Evolutionary conservation across 2,797 vertebrate genomes (phyloP).

Genomic region (Premnoplex brunnescens): DNA sequence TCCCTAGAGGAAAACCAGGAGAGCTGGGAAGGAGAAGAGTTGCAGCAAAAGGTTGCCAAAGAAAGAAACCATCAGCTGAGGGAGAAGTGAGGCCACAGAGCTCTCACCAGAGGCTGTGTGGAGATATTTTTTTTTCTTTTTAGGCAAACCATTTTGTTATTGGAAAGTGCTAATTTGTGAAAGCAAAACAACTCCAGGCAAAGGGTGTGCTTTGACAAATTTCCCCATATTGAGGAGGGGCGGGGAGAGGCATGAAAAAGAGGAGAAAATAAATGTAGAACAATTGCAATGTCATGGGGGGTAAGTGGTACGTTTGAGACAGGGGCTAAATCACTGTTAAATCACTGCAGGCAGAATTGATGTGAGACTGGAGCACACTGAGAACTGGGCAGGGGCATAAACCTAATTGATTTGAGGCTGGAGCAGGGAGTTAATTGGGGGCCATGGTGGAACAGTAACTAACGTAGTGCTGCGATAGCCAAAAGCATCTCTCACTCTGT

Average conservation of each 20-base stretch:
- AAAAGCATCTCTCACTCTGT: constrained; percentile 52
- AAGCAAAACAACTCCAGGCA: constrained; percentile 60
- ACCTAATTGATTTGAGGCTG: constrained; percentile 71
- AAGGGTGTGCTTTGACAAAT: constrained; percentile 57
- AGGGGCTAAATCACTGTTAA: constrained; percentile 71
- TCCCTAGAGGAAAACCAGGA: background rate
- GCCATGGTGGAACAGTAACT: constrained; percentile 69
- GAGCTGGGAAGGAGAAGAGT: background rate
- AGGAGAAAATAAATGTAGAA: constrained; percentile 68
- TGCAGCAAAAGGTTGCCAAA: background rate
- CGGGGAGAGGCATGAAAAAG: constrained; percentile 41
- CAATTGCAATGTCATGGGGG: constrained; percentile 63
- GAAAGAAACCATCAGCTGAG: background rate
- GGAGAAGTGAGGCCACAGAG: background rate
- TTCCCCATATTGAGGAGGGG: constrained; percentile 34
- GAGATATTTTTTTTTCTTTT: background rate
- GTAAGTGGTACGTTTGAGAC: constrained; percentile 65
- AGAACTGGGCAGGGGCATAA: constrained; percentile 70
- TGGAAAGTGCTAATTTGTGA: constrained; percentile 55
- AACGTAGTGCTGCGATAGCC: constrained; percentile 49
- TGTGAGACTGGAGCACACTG: constrained; percentile 63
- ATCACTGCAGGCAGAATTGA: constrained; percentile 72
- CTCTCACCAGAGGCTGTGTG: background rate
- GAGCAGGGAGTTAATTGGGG: constrained; percentile 68
- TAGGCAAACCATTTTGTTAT: constrained; percentile 7